Evolutionary conservation across 2,888 invertebrate species (phyloP).

Genomic region (Ptilodon capucinus): DNA sequence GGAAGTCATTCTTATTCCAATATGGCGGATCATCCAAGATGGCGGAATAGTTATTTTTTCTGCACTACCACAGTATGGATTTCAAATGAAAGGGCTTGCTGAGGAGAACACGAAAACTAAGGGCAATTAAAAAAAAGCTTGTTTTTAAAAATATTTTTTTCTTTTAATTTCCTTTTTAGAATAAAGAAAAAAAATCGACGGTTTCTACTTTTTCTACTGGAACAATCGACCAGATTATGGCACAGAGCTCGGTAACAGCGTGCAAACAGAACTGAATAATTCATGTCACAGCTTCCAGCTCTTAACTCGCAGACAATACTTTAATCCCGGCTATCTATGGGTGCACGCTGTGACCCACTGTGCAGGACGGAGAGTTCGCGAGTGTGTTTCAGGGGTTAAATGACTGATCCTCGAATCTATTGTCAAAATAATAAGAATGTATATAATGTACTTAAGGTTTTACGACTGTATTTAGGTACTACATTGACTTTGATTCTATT

Average conservation of each 20-base stretch:
- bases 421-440: too few relatives aligned
- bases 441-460: too few relatives aligned
- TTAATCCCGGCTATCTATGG: slow-evolving; percentile 29
- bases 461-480: too few relatives aligned
- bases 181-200: too few relatives aligned
- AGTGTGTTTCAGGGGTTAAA: neutral
- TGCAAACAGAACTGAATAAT: slow-evolving; percentile 24
- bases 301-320: slow-evolving; percentile 22
- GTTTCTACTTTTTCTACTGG: neutral
- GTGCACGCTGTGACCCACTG: slow-evolving; percentile 8
- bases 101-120: too few relatives aligned
- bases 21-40: too few relatives aligned
- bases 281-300: slow-evolving; percentile 13
- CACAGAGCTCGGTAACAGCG: neutral
- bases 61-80: too few relatives aligned
- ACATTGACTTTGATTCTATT: too few relatives aligned
- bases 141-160: neutral
- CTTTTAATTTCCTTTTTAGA: neutral
- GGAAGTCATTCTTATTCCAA: too few relatives aligned
- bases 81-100: too few relatives aligned
- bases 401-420: neutral
- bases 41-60: too few relatives aligned
- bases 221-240: neutral
- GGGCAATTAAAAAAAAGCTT: neutral
- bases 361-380: neutral